Conservation (phyloP, 2,797 vertebrate species). For the Hydrophis major region DNA sequence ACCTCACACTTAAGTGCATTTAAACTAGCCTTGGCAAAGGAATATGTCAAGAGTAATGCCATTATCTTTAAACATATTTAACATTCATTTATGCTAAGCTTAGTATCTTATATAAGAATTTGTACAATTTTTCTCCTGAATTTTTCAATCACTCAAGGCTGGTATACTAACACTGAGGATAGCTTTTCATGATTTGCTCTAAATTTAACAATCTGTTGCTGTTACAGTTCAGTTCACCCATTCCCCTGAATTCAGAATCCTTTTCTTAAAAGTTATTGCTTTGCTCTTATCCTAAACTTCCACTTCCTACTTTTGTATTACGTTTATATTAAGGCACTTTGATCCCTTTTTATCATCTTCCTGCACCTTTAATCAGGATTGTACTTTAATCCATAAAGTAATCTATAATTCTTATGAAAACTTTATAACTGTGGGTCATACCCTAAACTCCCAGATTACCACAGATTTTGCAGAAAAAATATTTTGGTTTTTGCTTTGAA, state of each 20-base stretch:
- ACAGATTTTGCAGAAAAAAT: neutral
- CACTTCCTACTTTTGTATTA: neutral
- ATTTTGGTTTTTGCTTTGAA: neutral
- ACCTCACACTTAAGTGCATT: neutral
- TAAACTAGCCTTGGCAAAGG: neutral
- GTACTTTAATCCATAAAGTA: neutral
- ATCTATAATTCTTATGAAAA: neutral
- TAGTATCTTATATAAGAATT: neutral
- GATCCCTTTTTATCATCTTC: neutral
- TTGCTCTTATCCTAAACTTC: neutral
- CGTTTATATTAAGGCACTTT: neutral
- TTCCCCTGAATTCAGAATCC: neutral
- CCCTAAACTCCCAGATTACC: neutral
- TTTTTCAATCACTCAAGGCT: neutral
- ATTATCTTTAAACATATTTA: neutral
- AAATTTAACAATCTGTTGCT: neutral
- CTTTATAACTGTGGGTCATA: neutral
- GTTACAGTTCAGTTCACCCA: neutral
- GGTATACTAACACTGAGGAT: neutral
- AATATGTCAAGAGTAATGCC: neutral
- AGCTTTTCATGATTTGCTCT: neutral
- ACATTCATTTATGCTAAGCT: neutral
- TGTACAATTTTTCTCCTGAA: neutral
- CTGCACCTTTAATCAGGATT: neutral
- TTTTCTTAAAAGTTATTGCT: neutral